Evolutionary conservation across 2,113 vertebrate species (phyloP).

Genomic region (Typhlomys cinereus): DNA sequence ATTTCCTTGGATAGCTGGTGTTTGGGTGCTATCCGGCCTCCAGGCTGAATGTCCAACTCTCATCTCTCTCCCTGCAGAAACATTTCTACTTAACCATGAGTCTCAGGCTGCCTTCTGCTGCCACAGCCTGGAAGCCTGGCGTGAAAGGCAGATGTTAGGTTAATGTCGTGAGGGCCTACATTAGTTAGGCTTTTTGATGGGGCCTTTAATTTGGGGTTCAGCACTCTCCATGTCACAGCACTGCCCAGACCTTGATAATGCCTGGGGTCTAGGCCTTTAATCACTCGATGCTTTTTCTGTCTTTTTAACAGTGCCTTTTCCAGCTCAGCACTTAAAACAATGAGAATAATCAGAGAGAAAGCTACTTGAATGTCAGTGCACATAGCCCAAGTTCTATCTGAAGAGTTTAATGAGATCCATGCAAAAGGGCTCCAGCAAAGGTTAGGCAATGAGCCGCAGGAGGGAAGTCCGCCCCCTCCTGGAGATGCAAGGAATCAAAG

Average conservation of each 20-base stretch:
- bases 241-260: background rate
- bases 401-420: background rate
- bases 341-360: slow-evolving; percentile 57
- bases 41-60: background rate
- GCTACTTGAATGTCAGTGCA: background rate
- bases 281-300: slow-evolving; percentile 26
- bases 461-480: rapidly evolving
- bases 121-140: background rate
- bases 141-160: background rate
- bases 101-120: background rate
- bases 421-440: background rate
- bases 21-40: background rate
- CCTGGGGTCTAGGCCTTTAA: background rate
- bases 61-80: background rate
- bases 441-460: background rate
- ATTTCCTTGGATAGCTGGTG: background rate
- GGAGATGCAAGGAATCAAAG: background rate
- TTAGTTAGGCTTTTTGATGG: slow-evolving; percentile 16
- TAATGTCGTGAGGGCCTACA: slow-evolving; percentile 33
- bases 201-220: slow-evolving; percentile 30
- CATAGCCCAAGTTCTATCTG: background rate
- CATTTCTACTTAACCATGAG: background rate
- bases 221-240: background rate
- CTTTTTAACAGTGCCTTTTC: slow-evolving; percentile 60
- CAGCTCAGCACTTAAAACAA: slow-evolving; percentile 63